Evolutionary conservation across 2,113 vertebrate genomes (phyloP).

Genomic region (Heterotis niloticus): DNA sequence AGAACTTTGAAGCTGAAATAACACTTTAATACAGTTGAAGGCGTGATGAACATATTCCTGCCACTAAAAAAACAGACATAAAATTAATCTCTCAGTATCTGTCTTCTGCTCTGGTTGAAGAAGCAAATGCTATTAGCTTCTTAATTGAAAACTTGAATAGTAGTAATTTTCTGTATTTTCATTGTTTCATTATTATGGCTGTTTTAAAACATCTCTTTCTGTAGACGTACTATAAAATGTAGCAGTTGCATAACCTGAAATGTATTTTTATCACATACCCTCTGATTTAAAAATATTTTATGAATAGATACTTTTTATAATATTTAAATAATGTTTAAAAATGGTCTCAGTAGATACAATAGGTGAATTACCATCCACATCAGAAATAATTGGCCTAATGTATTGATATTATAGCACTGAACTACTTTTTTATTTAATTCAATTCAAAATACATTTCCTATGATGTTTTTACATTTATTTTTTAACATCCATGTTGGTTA

Average conservation of each 20-base stretch:
- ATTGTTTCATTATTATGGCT: too few species aligned
- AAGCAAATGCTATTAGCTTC: too few species aligned
- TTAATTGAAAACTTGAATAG: too few species aligned
- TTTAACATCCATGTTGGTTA: not conserved
- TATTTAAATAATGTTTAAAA: too few species aligned
- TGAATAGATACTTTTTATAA: slow-evolving; percentile 6
- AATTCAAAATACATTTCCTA: not conserved
- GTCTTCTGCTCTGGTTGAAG: too few species aligned
- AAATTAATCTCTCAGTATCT: too few species aligned
- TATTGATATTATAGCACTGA: slow-evolving; percentile 21
- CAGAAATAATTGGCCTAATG: not conserved
- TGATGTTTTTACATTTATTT: not conserved
- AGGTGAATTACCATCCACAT: not conserved
- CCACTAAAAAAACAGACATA: too few species aligned
- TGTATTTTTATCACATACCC: not conserved
- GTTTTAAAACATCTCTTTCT: not conserved
- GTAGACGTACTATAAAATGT: not conserved
- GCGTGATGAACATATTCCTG: too few species aligned
- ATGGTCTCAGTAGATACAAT: not conserved
- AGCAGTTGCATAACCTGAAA: slow-evolving; percentile 19
- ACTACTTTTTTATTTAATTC: not conserved
- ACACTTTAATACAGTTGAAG: too few species aligned
- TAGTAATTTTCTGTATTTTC: too few species aligned
- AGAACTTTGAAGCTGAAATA: too few species aligned
- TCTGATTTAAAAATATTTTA: not conserved